Evolutionary conservation across 2,888 invertebrate genomes (phyloP).

Genomic region (Dorcus hopei): DNA sequence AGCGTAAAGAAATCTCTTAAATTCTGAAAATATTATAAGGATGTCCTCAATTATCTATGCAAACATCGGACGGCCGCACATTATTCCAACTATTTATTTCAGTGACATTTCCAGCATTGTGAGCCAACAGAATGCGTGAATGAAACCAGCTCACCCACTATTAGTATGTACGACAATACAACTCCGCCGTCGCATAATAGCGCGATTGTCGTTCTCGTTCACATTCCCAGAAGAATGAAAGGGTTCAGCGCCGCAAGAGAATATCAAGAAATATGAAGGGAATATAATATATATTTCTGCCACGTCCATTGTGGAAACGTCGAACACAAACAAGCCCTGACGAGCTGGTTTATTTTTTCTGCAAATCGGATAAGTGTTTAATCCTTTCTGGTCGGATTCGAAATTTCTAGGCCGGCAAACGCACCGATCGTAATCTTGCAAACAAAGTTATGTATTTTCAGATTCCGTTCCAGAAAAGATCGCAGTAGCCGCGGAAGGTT

Average conservation of each 20-base stretch:
- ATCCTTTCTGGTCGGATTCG: constrained; percentile 29
- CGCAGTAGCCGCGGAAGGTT: background rate
- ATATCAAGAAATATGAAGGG: constrained; percentile 24
- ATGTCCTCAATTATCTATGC: background rate
- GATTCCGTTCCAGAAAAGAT: background rate
- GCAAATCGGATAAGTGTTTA: constrained; percentile 33
- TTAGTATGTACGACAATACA: constrained; percentile 32
- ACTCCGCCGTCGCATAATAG: constrained; percentile 14
- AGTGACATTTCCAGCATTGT: constrained; percentile 14
- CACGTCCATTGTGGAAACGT: constrained; percentile 17
- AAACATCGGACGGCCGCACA: background rate
- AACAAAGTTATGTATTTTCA: background rate
- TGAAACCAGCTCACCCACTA: constrained; percentile 28
- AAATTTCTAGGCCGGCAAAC: constrained; percentile 32
- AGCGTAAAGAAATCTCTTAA: too few species aligned
- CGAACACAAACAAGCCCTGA: constrained; percentile 26
- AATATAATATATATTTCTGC: constrained; percentile 20
- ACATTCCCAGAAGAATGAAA: constrained; percentile 25
- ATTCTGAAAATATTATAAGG: background rate
- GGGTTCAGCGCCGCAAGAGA: constrained; percentile 28
- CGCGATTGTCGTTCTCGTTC: constrained; percentile 25
- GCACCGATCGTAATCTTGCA: constrained; percentile 28
- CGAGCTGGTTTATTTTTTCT: constrained; percentile 24
- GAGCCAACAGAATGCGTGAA: constrained; percentile 1
- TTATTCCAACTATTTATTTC: constrained; percentile 10